Conservation (phyloP, 2,888 invertebrate species). For the Tricholauxania praeusta region DNA sequence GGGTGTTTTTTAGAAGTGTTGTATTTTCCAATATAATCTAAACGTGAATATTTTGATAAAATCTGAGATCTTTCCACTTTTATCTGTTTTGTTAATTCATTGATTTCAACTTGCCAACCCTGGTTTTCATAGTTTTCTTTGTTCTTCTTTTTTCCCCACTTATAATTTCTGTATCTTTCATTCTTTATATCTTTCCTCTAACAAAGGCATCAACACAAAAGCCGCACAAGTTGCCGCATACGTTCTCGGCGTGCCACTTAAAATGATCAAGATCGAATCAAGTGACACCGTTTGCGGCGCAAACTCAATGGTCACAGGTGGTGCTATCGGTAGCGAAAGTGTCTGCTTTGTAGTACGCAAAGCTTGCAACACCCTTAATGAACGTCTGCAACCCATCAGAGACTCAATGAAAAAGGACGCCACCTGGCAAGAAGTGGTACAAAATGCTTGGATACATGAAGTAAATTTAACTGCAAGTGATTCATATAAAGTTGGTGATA, state of each 20-base stretch:
- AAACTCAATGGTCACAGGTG: conserved; percentile 76
- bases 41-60: not conserved
- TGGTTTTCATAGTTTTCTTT: too few relatives aligned
- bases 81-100: too few relatives aligned
- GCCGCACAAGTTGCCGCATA: conserved; percentile 80
- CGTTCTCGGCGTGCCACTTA: conserved; percentile 75
- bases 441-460: conserved; percentile 69
- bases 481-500: conserved; percentile 69
- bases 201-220: conserved; percentile 70
- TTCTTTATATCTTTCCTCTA: not conserved
- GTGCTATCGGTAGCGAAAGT: conserved; percentile 77
- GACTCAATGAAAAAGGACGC: conserved; percentile 40
- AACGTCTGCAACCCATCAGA: conserved; percentile 72
- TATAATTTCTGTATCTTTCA: not conserved
- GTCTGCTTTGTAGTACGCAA: conserved; percentile 71
- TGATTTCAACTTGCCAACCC: too few relatives aligned
- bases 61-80: not conserved
- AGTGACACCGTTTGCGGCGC: conserved; percentile 75
- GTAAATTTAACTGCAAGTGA: conserved; percentile 74
- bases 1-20: not conserved
- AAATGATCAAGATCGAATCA: conserved; percentile 75
- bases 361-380: conserved; percentile 73
- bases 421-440: conserved; percentile 72
- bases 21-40: not conserved
- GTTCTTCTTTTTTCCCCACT: too few relatives aligned